phyloP scores from a whole-genome alignment of 2,797 vertebrate genomes.

The Syndactyla subalaris region DNA sequence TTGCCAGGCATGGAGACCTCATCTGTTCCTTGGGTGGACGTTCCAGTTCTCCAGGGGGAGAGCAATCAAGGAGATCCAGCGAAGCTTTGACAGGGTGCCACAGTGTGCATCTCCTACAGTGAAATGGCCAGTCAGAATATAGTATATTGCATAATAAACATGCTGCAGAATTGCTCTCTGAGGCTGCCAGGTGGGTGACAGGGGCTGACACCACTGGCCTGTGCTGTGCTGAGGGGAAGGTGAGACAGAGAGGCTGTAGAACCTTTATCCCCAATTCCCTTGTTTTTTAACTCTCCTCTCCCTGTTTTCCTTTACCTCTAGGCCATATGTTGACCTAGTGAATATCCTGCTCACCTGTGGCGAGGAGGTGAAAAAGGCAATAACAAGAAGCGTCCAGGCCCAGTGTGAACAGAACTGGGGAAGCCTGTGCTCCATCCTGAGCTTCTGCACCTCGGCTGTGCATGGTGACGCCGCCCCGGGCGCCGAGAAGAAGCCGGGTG shows the following conservation, averaged over 20 bases:
- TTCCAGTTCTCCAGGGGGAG: background rate
- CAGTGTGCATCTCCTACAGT: background rate
- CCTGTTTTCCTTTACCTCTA: constrained; percentile 54
- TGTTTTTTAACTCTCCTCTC: background rate
- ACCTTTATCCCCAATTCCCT: background rate
- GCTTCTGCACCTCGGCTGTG: constrained; percentile 84
- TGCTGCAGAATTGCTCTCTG: background rate
- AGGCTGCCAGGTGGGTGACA: background rate
- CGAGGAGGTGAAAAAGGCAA: constrained; percentile 93
- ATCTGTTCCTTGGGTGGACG: background rate
- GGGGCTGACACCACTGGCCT: background rate
- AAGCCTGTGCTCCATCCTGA: constrained; percentile 93
- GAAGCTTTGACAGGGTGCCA: background rate
- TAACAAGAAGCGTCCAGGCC: constrained; percentile 89
- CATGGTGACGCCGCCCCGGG: constrained; percentile 64
- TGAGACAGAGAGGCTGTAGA: background rate
- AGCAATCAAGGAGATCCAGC: background rate
- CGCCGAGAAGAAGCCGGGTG: constrained; percentile 58
- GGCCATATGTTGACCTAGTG: constrained; percentile 95
- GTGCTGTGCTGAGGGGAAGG: background rate
- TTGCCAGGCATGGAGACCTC: background rate
- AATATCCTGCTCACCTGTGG: constrained; percentile 94
- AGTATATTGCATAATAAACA: background rate
- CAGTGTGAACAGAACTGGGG: constrained; percentile 98
- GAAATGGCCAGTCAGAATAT: fast-evolving